Percentiles rank a stretch among this genome's conserved stretches.
Conservation (phyloP, 2,888 invertebrate genomes). For the Drosophila kuntzei region DNA sequence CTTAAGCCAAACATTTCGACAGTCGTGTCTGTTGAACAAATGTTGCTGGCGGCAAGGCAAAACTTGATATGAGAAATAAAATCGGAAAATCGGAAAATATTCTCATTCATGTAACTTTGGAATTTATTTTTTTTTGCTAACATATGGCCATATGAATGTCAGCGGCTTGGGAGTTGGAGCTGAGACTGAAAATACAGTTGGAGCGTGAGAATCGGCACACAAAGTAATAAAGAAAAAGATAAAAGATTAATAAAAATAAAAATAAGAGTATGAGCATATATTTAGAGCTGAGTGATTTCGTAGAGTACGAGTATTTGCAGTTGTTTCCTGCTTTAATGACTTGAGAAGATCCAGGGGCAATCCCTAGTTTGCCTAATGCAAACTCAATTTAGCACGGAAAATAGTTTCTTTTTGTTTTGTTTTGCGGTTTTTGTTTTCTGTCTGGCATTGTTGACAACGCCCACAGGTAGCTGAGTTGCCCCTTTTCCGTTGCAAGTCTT, state of each 20-base stretch:
- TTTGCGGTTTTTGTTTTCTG: slow-evolving; percentile 22
- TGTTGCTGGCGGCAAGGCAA: slow-evolving; percentile 26
- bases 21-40: slow-evolving; percentile 45
- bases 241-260: slow-evolving; percentile 22
- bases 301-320: slow-evolving; percentile 7
- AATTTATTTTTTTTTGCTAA: slow-evolving; percentile 17
- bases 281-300: slow-evolving; percentile 7
- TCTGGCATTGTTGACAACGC: slow-evolving; percentile 53
- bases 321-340: slow-evolving; percentile 16
- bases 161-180: slow-evolving; percentile 12
- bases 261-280: not conserved
- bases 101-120: slow-evolving; percentile 16
- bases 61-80: slow-evolving; percentile 17
- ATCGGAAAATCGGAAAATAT: slow-evolving; percentile 18
- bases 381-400: slow-evolving; percentile 45
- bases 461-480: slow-evolving; percentile 39
- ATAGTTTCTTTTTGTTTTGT: slow-evolving; percentile 20
- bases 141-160: slow-evolving; percentile 24
- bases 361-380: slow-evolving; percentile 56
- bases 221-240: slow-evolving; percentile 19
- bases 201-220: slow-evolving; percentile 64
- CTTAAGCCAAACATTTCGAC: slow-evolving; percentile 27
- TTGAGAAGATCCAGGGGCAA: slow-evolving; percentile 29
- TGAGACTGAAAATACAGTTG: slow-evolving; percentile 40
- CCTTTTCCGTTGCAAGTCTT: slow-evolving; percentile 29